A percentile compares a stretch with the other conserved stretches of the same genome.
phyloP scores from a whole-genome alignment of 92 coral and sea anemone species.

The Galaxea fascicularis region DNA sequence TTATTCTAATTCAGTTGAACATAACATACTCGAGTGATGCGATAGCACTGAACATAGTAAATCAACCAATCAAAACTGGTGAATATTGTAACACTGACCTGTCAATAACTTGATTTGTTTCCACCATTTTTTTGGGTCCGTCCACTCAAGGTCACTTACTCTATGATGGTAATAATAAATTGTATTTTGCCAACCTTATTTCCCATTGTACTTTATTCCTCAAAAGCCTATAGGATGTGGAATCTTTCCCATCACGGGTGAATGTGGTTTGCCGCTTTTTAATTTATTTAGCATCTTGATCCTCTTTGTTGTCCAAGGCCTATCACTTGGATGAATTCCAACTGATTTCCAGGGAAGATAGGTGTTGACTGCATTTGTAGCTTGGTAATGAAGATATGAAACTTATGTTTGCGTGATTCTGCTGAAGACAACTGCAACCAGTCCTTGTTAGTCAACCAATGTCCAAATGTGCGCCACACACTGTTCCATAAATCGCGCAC shows the following conservation, averaged over 20 bases:
- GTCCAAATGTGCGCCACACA: not conserved
- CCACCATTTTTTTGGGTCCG: slow-evolving; percentile 44
- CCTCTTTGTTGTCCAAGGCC: slow-evolving; percentile 47
- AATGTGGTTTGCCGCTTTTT: slow-evolving; percentile 50
- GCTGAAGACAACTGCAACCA: slow-evolving; percentile 20
- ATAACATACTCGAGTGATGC: too few relatives aligned
- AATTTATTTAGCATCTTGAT: slow-evolving; percentile 42
- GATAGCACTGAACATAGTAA: too few relatives aligned
- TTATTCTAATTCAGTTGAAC: too few relatives aligned
- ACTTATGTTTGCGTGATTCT: slow-evolving; percentile 34
- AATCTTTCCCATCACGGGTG: slow-evolving; percentile 39
- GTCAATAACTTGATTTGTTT: not conserved
- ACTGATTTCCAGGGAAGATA: slow-evolving; percentile 49
- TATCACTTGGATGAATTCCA: slow-evolving; percentile 42
- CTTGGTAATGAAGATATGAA: slow-evolving; percentile 34
- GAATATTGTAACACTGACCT: too few relatives aligned
- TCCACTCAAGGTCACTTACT: slow-evolving; percentile 49
- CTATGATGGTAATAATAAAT: slow-evolving; percentile 15
- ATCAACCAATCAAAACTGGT: too few relatives aligned
- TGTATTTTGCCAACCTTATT: slow-evolving; percentile 32
- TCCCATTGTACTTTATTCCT: slow-evolving; percentile 21
- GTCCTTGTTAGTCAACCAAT: slow-evolving; percentile 44
- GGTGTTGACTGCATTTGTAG: slow-evolving; percentile 49
- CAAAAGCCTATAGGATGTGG: slow-evolving; percentile 34
- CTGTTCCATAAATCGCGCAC: not conserved